Evolutionary conservation across 92 coral and sea anemone genomes (phyloP).

Genomic region (Epizoanthus illoricatus): DNA sequence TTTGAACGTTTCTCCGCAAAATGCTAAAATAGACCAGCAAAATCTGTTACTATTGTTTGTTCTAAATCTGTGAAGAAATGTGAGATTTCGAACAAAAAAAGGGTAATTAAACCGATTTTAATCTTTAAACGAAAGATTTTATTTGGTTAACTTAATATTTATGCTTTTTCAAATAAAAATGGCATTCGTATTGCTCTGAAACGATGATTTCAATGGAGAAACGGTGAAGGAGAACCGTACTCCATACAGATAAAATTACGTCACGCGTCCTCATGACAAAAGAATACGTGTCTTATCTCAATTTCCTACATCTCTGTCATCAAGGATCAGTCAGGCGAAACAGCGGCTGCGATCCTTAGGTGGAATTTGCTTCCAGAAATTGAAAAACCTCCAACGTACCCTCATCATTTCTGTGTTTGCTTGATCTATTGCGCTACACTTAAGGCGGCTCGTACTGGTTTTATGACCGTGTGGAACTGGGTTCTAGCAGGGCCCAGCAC

Average conservation of each 20-base stretch:
- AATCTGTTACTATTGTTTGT: background rate
- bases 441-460: too few species aligned
- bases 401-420: too few species aligned
- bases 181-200: slow-evolving; percentile 7
- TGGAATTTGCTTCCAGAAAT: too few species aligned
- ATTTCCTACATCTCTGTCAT: background rate
- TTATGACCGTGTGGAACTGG: too few species aligned
- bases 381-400: too few species aligned
- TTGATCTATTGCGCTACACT: too few species aligned
- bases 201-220: slow-evolving; percentile 22
- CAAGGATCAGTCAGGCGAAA: background rate
- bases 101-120: slow-evolving; percentile 6
- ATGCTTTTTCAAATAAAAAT: slow-evolving; percentile 3
- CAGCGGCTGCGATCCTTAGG: too few species aligned
- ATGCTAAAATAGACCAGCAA: slow-evolving; percentile 9
- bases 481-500: too few species aligned
- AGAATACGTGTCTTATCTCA: background rate
- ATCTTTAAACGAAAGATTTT: background rate
- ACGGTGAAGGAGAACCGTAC: slow-evolving; percentile 28
- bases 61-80: background rate
- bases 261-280: slow-evolving; percentile 1
- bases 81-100: slow-evolving; percentile 17
- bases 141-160: slow-evolving; percentile 1
- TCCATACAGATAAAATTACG: slow-evolving; percentile 2
- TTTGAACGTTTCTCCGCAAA: slow-evolving; percentile 16